A percentile compares a stretch with the other conserved stretches of the same genome.
Conservation (phyloP, 2,888 invertebrate genomes). For the Melanostoma mellinum region DNA sequence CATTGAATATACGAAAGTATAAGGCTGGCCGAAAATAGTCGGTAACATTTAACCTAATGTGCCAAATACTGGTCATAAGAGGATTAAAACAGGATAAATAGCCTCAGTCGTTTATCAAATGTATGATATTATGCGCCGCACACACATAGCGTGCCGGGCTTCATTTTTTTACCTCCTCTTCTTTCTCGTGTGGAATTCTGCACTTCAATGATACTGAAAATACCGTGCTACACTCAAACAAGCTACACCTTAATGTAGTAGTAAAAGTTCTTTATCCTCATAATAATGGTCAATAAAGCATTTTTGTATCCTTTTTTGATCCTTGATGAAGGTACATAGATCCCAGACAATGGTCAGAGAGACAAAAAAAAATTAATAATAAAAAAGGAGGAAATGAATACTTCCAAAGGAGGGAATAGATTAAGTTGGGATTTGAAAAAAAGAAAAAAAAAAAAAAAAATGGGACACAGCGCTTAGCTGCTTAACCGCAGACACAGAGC, state of each 20-base stretch:
- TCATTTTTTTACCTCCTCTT: conserved; percentile 20
- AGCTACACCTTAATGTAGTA: conserved; percentile 27
- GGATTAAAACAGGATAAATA: conserved; percentile 63
- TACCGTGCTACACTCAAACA: not conserved
- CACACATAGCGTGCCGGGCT: conserved; percentile 39
- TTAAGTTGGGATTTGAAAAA: conserved; percentile 38
- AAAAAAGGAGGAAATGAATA: not conserved
- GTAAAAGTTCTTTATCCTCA: conserved; percentile 46
- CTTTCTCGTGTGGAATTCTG: not conserved
- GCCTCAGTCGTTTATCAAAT: conserved; percentile 60
- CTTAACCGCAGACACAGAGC: conserved; percentile 11
- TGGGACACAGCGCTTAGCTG: conserved; percentile 30
- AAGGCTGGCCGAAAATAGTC: conserved; percentile 11
- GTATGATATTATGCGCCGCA: conserved; percentile 41
- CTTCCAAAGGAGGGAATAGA: conserved; percentile 17
- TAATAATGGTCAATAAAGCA: conserved; percentile 63
- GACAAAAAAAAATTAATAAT: conserved; percentile 1
- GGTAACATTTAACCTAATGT: conserved; percentile 60
- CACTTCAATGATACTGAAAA: conserved; percentile 30
- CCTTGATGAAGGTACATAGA: conserved; percentile 27
- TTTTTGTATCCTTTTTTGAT: conserved; percentile 56
- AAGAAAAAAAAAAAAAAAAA: conserved; percentile 45
- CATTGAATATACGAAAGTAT: not conserved
- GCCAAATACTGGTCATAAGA: conserved; percentile 61
- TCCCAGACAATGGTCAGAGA: conserved; percentile 14